Evolutionary conservation across 2,888 invertebrate species (phyloP).

Genomic region (Trimorus sp.): DNA sequence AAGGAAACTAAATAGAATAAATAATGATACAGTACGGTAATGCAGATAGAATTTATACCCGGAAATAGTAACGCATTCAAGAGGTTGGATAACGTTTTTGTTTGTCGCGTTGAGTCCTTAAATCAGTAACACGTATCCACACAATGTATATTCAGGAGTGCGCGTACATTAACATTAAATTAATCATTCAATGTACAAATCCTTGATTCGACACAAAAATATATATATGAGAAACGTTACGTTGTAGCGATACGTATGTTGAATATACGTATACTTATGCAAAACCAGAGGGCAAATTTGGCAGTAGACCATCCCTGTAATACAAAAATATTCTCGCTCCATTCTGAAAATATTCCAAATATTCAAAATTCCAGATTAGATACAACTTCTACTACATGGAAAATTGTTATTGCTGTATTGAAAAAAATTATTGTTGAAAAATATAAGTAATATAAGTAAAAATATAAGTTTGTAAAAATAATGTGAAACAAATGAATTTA

Average conservation of each 20-base stretch:
- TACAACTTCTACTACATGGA: no score
- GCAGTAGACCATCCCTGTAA: conserved; percentile 30
- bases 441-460: no score
- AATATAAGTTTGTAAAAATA: no score
- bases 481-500: no score
- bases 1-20: no score
- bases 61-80: no score
- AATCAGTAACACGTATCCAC: conserved; percentile 63
- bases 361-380: no score
- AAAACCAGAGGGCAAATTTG: conserved; percentile 61
- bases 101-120: conserved; percentile 57
- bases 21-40: conserved; percentile 77
- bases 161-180: conserved; percentile 57
- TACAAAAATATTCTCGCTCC: no score
- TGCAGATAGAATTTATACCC: conserved; percentile 70
- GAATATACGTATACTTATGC: conserved; percentile 37
- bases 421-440: no score
- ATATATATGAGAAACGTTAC: conserved; percentile 2
- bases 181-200: conserved; percentile 63
- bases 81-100: conserved; percentile 38
- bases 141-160: conserved; percentile 59
- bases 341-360: no score
- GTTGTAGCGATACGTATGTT: conserved; percentile 7
- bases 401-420: no score
- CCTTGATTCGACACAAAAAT: conserved; percentile 51